These are phyloP conservation scores for Xiphorhynchus erythropygius DNA, from an alignment of 2,797 vertebrate species.

Conservation along the genomic window DNA sequence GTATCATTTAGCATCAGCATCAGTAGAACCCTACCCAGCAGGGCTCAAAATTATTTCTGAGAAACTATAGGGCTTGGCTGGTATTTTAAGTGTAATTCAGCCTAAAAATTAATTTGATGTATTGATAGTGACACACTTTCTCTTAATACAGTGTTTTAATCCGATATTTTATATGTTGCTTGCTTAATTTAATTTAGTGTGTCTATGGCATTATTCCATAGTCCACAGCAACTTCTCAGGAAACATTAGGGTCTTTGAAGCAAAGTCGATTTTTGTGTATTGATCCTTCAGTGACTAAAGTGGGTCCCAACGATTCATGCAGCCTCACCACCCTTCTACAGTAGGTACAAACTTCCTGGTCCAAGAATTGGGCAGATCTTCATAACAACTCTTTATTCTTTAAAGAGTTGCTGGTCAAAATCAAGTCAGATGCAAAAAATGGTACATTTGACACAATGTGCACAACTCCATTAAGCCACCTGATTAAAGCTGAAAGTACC, in stretches of 20 bases:
- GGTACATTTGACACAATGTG: background rate
- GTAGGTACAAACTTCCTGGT: background rate
- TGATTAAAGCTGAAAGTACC: slow-evolving; percentile 8
- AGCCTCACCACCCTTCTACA: background rate
- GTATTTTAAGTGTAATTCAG: background rate
- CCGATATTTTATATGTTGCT: background rate
- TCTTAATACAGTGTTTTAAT: background rate
- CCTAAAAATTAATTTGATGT: background rate
- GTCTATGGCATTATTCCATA: background rate
- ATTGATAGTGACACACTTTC: background rate
- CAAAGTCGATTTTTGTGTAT: background rate
- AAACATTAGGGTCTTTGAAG: background rate
- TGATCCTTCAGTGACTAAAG: background rate
- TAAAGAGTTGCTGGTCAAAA: background rate
- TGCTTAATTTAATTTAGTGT: background rate
- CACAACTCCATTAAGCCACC: background rate
- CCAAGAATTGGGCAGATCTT: background rate
- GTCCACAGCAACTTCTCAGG: background rate
- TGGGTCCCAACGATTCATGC: background rate
- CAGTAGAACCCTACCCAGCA: background rate
- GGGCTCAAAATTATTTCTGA: background rate
- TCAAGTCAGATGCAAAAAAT: background rate
- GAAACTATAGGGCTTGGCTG: background rate
- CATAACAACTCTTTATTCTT: background rate
- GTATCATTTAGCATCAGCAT: background rate